A percentile compares a stretch with the other conserved stretches of the same genome.
These are phyloP conservation scores for Clarias macrocephalus DNA, from an alignment of 2,113 vertebrate genomes.

Conservation along the genomic window DNA sequence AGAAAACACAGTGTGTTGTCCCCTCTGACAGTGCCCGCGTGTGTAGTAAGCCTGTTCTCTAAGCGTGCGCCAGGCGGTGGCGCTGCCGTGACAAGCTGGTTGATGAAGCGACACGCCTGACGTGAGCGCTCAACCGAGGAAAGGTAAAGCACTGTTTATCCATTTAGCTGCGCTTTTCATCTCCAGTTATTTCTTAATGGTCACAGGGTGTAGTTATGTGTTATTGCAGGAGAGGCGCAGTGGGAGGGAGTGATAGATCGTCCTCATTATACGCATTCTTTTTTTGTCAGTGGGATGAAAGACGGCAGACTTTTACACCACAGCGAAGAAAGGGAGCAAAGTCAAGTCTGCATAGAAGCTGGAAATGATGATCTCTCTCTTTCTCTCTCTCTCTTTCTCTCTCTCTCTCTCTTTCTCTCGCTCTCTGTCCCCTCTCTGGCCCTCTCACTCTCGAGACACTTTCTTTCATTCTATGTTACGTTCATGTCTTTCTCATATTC, in stretches of 20 bases:
- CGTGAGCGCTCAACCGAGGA: background rate
- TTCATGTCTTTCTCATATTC: background rate
- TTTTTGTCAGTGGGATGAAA: background rate
- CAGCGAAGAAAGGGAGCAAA: conserved; percentile 43
- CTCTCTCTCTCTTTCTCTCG: background rate
- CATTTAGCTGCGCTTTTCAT: conserved; percentile 31
- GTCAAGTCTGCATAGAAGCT: conserved; percentile 26
- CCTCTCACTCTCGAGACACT: background rate
- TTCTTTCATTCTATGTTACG: background rate
- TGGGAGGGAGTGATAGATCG: conserved; percentile 35
- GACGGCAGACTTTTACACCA: background rate
- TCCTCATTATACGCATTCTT: background rate
- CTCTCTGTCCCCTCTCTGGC: background rate
- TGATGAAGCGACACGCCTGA: background rate
- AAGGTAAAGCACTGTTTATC: conserved; percentile 19
- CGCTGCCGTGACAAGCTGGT: background rate
- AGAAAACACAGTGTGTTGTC: background rate
- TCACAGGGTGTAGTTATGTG: background rate
- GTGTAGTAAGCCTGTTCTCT: too few relatives aligned
- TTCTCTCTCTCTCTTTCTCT: background rate
- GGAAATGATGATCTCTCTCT: conserved; percentile 48
- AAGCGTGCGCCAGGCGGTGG: background rate
- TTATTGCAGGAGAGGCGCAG: conserved; percentile 13
- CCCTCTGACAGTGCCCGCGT: background rate
- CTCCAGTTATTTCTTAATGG: conserved; percentile 46